Evolutionary conservation across 2,888 invertebrate genomes (phyloP).

Genomic region (Amiota minor): DNA sequence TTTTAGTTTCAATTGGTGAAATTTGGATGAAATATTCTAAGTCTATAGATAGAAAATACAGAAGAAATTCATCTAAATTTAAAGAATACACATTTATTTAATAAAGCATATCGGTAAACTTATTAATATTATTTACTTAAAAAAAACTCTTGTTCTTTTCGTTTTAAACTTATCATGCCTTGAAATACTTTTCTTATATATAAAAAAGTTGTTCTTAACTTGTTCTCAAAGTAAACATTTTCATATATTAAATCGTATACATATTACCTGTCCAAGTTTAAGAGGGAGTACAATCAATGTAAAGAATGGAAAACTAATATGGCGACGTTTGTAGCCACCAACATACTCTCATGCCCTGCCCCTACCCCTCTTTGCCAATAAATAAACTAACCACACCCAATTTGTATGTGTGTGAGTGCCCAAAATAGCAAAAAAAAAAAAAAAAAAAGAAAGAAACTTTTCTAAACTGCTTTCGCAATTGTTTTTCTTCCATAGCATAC

Average conservation of each 20-base stretch:
- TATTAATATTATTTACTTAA: no score
- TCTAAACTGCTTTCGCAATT: conserved; percentile 63
- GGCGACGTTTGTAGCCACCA: not conserved
- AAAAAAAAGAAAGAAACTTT: conserved; percentile 38
- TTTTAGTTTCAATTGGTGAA: no score
- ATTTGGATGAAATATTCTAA: no score
- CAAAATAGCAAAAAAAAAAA: conserved; percentile 1
- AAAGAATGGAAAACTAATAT: not conserved
- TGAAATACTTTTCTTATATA: no score
- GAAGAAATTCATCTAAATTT: no score
- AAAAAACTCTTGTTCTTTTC: no score
- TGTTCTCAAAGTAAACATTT: conserved; percentile 17
- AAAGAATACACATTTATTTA: no score
- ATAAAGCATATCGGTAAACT: no score
- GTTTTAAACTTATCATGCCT: no score
- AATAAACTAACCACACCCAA: conserved; percentile 8
- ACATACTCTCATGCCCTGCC: not conserved
- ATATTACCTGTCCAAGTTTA: not conserved
- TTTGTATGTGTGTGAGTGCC: not conserved
- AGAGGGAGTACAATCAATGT: no score
- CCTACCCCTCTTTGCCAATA: no score
- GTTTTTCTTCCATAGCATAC: conserved; percentile 50
- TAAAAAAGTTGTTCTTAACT: not conserved
- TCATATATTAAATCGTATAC: conserved; percentile 1
- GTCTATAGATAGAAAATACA: no score